phyloP scores from a whole-genome alignment of 2,113 vertebrate genomes.

The Genyomyrus donnyi region DNA sequence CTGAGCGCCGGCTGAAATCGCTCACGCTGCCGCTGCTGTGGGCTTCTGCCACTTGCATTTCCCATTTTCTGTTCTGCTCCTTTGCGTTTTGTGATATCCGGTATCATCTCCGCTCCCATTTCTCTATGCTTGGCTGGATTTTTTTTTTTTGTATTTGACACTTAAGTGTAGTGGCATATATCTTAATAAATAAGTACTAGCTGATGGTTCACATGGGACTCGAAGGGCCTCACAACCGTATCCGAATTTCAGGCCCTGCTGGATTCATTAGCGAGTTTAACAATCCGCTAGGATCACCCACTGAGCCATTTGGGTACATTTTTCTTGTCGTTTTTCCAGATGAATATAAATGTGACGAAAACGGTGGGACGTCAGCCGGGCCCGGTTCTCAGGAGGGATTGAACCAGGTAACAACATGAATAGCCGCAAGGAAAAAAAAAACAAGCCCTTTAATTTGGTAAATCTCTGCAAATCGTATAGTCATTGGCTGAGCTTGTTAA shows the following conservation, averaged over 20 bases:
- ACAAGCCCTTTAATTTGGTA: not conserved
- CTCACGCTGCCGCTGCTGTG: not conserved
- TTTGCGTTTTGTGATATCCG: not conserved
- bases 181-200: not conserved
- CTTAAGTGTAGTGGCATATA: not conserved
- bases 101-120: not conserved
- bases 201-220: not conserved
- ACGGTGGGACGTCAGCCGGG: not conserved
- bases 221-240: not conserved
- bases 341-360: not conserved
- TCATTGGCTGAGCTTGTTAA: not conserved
- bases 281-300: not conserved
- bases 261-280: not conserved
- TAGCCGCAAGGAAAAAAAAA: not conserved
- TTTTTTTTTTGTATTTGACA: not conserved
- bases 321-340: not conserved
- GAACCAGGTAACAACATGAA: not conserved
- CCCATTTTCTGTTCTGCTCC: not conserved
- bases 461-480: not conserved
- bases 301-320: not conserved
- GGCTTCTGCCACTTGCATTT: not conserved
- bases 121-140: not conserved
- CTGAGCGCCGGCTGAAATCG: not conserved
- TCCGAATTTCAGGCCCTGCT: not conserved
- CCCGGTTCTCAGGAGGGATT: not conserved